Evolutionary conservation across 2,113 vertebrate genomes (phyloP).

Genomic region (Chaenogobius annularis): DNA sequence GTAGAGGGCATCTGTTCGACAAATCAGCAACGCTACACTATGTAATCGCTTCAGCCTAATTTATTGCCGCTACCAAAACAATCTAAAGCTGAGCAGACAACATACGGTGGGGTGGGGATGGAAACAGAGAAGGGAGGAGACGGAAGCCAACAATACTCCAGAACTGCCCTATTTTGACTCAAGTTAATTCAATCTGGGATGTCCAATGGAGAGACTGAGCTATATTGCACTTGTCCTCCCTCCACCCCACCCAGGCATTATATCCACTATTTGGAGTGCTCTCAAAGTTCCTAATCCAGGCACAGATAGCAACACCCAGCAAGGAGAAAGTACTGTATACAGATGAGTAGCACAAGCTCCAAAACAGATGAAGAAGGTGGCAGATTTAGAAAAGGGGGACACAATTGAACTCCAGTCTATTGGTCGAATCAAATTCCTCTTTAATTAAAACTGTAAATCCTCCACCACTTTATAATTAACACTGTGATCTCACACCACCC

Average conservation of each 20-base stretch:
- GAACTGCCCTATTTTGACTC: slow-evolving; percentile 50
- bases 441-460: slow-evolving; percentile 83
- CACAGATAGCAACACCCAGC: slow-evolving; percentile 54
- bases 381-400: slow-evolving; percentile 39
- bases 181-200: slow-evolving; percentile 74
- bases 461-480: slow-evolving; percentile 79
- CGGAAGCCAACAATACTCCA: slow-evolving; percentile 31
- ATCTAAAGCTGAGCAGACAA: slow-evolving; percentile 44
- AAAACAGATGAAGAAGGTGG: slow-evolving; percentile 28
- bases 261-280: slow-evolving; percentile 50
- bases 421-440: slow-evolving; percentile 73
- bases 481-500: slow-evolving; percentile 62
- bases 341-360: slow-evolving; percentile 45
- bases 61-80: slow-evolving; percentile 74
- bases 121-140: slow-evolving; percentile 5
- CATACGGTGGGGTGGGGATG: slow-evolving; percentile 10
- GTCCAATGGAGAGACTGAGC: slow-evolving; percentile 60
- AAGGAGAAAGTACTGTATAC: slow-evolving; percentile 26
- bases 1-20: slow-evolving; percentile 76
- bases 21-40: slow-evolving; percentile 72
- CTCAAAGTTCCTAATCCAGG: slow-evolving; percentile 69
- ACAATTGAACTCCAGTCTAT: slow-evolving; percentile 63
- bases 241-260: slow-evolving; percentile 28
- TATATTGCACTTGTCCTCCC: slow-evolving; percentile 17
- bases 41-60: slow-evolving; percentile 79